Conservation (phyloP, 1,140 invertebrate genomes). For the Cheumatopsyche charites region DNA sequence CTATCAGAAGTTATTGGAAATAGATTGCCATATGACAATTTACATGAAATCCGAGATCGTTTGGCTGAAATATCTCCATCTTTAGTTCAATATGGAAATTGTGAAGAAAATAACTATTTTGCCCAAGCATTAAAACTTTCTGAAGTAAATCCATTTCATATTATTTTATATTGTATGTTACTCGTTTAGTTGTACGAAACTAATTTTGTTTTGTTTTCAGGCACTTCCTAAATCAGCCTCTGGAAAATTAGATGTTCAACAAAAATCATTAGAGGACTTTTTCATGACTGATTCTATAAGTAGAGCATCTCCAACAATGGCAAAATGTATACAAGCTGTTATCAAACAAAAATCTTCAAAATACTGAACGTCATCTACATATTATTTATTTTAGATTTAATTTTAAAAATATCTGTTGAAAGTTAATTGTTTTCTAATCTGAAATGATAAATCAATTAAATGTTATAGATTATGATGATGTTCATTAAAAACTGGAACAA, state of each 20-base stretch:
- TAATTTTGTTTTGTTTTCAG: slow-evolving; percentile 56
- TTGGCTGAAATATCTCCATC: slow-evolving; percentile 88
- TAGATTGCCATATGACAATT: slow-evolving; percentile 87
- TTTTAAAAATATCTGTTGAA: neutral
- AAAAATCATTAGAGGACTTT: slow-evolving; percentile 89
- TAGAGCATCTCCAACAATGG: slow-evolving; percentile 97
- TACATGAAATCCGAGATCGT: slow-evolving; percentile 83
- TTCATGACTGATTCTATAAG: slow-evolving; percentile 98
- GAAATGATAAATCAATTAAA: neutral
- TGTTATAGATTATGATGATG: no score
- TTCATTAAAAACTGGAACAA: no score
- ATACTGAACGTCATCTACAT: slow-evolving; percentile 35
- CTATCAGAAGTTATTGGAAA: slow-evolving; percentile 78
- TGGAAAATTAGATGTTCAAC: slow-evolving; percentile 74
- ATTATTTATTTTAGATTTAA: slow-evolving; percentile 23
- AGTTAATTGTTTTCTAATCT: neutral
- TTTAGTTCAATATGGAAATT: slow-evolving; percentile 80
- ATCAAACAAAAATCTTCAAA: slow-evolving; percentile 70
- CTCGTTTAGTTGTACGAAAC: neutral
- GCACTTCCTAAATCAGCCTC: slow-evolving; percentile 62
- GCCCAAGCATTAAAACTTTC: slow-evolving; percentile 72
- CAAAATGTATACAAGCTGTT: slow-evolving; percentile 94
- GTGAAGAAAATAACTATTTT: slow-evolving; percentile 85
- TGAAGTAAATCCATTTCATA: slow-evolving; percentile 34
- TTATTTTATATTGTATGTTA: neutral